A percentile compares a stretch with the other conserved stretches of the same genome.
Conservation (phyloP, 2,888 invertebrate genomes). For the Smittia sp. region DNA sequence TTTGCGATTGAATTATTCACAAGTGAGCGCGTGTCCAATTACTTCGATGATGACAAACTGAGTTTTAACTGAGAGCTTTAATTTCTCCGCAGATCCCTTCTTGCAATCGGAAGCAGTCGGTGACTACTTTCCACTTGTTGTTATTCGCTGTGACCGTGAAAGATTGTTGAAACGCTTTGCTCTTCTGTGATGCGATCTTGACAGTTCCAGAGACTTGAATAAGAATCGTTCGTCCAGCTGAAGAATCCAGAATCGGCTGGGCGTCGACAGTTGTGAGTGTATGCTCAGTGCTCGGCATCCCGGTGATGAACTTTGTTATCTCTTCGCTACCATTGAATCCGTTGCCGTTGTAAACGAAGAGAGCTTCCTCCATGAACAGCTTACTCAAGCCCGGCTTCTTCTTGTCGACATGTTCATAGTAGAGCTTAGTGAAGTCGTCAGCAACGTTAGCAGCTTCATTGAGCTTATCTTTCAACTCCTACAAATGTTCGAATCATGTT, state of each 20-base stretch:
- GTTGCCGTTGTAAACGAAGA: conserved; percentile 93
- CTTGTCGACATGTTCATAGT: conserved; percentile 86
- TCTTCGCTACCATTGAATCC: conserved; percentile 73
- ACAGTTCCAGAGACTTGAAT: conserved; percentile 83
- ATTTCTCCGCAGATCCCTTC: conserved; percentile 49
- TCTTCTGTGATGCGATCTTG: conserved; percentile 61
- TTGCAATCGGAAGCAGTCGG: conserved; percentile 82
- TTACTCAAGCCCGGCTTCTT: conserved; percentile 77
- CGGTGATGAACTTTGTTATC: conserved; percentile 82
- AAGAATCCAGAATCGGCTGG: conserved; percentile 76
- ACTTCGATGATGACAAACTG: too few species aligned
- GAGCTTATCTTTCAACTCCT: conserved; percentile 64
- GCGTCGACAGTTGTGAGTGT: conserved; percentile 76
- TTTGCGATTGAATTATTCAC: too few species aligned
- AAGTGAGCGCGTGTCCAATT: too few species aligned
- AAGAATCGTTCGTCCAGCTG: conserved; percentile 76
- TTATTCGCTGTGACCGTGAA: conserved; percentile 84
- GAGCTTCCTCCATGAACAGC: conserved; percentile 77
- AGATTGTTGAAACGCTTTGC: conserved; percentile 76
- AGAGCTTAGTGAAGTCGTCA: conserved; percentile 84
- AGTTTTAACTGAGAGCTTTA: too few species aligned
- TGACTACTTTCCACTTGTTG: conserved; percentile 92
- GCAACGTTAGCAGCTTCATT: conserved; percentile 82
- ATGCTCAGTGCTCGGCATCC: conserved; percentile 79
- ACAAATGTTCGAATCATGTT: conserved; percentile 48